Conservation (phyloP, 2,797 vertebrate species). For the Sphenopsis melanotis region DNA sequence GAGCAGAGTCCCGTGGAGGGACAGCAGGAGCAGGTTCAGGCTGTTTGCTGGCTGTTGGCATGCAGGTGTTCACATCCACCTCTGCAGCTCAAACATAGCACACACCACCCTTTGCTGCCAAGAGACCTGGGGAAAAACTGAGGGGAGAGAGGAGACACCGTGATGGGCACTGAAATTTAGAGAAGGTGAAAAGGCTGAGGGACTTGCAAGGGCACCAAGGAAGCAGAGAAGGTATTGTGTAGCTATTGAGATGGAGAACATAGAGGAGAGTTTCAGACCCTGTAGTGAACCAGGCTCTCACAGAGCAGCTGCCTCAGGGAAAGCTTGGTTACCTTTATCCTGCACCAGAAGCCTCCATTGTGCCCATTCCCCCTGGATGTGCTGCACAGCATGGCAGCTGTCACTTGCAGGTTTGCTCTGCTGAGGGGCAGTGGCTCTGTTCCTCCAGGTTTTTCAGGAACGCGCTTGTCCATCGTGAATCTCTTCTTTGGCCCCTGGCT, state of each 20-base stretch:
- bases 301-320: neutral
- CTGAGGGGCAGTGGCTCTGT: neutral
- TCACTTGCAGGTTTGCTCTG: neutral
- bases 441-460: neutral
- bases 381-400: neutral
- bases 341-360: neutral
- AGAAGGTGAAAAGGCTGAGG: neutral
- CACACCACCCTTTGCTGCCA: neutral
- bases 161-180: neutral
- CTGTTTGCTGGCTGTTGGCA: neutral
- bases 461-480: accelerated
- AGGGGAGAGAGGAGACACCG: neutral
- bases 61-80: accelerated
- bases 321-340: neutral
- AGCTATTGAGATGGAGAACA: neutral
- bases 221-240: neutral
- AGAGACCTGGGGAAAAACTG: neutral
- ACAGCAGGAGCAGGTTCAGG: accelerated
- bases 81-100: accelerated
- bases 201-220: neutral
- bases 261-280: neutral
- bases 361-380: accelerated
- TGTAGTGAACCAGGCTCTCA: neutral
- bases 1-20: accelerated
- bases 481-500: neutral